These are phyloP conservation scores for Rhadinocentrus ornatus DNA, from an alignment of 2,797 vertebrate species.

Conservation along the genomic window DNA sequence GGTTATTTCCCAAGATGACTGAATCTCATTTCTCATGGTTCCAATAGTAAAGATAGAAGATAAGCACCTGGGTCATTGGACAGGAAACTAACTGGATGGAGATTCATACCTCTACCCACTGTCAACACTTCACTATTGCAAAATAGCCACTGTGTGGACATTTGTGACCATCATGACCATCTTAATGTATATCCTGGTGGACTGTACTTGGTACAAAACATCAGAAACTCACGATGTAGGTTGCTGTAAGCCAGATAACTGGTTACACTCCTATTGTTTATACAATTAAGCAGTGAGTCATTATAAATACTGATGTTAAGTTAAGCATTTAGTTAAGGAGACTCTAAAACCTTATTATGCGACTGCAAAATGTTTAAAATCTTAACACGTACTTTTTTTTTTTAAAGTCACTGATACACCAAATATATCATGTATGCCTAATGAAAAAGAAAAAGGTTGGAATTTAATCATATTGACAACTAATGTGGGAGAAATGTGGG, in stretches of 20 bases:
- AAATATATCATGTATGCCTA: no score
- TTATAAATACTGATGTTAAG: background rate
- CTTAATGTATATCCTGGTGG: constrained; percentile 5
- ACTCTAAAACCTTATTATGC: background rate
- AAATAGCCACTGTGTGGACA: constrained; percentile 7
- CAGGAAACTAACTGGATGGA: constrained; percentile 43
- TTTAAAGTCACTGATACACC: no score
- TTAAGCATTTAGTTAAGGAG: background rate
- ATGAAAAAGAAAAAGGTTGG: background rate
- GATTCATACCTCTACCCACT: constrained; percentile 15
- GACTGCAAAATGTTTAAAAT: background rate
- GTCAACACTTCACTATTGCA: constrained; percentile 19
- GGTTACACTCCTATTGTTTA: background rate
- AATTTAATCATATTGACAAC: constrained; percentile 22
- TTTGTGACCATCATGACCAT: background rate
- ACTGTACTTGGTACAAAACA: background rate
- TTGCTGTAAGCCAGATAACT: background rate
- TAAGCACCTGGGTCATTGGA: constrained; percentile 61
- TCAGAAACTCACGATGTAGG: constrained; percentile 10
- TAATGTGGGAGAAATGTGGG: constrained; percentile 15
- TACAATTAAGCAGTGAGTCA: background rate
- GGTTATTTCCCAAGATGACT: constrained; percentile 78
- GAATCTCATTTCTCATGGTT: constrained; percentile 56
- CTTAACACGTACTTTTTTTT: background rate
- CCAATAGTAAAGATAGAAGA: constrained; percentile 58